Evolutionary conservation across 2,797 vertebrate species (phyloP), one percentile per base, ranked within the genome.

Genomic region (Rallus crepitans): DNA sequence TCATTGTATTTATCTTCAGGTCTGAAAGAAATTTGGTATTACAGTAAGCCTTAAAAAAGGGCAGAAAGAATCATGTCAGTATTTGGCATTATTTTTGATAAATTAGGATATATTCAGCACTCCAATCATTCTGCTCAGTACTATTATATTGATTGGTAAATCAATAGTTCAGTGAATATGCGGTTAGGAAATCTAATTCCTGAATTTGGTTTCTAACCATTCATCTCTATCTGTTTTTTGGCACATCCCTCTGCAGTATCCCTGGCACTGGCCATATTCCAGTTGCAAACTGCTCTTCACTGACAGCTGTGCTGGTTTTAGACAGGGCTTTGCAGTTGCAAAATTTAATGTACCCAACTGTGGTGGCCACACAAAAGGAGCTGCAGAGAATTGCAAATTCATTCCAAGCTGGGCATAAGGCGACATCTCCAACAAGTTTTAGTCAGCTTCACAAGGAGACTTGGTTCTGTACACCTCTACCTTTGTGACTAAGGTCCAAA

Each of bases 131-230:
- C 61, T 82, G 12, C 55, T 87, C 59, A 63, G 79, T 83, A 82
- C 77, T 76, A 71, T 86, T 85, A 82, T 76, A 91, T 48, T 90
- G 92, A 93, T 94, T 88, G 39, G 52, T 55, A 90, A 96, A 95
- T 94, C 35, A 93, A 85, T 83, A 91, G 48, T 81, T 94, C 79
- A 86, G 59, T 81, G 69, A 93, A 72, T 79, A 79, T 28, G 56
- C 18, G 28, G 55, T 56, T 91, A 80, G 82, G 88, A 92, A 90
- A 87, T 23, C 55, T 91, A 52, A 96, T 94, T 96, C 94, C 80
- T 93, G 89, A 76, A 79, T 95, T 90, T 81, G 17, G 24, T 90
- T 92, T 93, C 82, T 82, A 83, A 79, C 52, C 70, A 86, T 79
- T 90, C 70, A 79, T 81, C 73, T 94, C 66, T 71, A n/a, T 71